Base-by-base conservation (phyloP, 2,113 vertebrate genomes). In the Dipodomys spectabilis region DNA sequence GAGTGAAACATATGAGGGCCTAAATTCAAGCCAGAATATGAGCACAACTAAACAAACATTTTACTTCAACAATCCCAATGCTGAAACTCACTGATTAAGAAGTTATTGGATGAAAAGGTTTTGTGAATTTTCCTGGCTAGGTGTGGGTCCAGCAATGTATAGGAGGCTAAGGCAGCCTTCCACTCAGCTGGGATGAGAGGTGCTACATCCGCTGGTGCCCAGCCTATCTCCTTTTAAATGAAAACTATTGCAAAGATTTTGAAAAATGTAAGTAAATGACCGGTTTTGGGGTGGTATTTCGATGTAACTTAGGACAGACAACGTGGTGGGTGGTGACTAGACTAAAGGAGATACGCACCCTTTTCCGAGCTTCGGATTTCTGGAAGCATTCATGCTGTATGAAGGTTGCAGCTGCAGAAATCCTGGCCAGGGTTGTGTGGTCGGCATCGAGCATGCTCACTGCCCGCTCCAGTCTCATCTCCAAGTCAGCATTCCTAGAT, bases 371-470 rank as follows among this genome's bases (percentile, higher is more conserved):
- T 11, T 20, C 83, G 81, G 65, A 28, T 18, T 2, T 90, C 98
- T 88, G 11, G 1, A 65, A 69, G 80, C 82, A 96, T 67, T 81
- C 0, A 72, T 5, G 88, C 88, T 92, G 78, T 62, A 99, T 98
- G 96, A 98, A 98, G 60, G 93, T 97, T 82, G 22, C 92, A 92
- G 1, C 82, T 96, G 53, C 68, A 98, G 98, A 96, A 98, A 86
- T 88, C 73, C 85, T 6, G 98, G 97, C 73, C 74, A 78, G 44
- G 98, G 86, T 98, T 99, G 98, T 99, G 92, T 98, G 99, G 91
- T 97, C 45, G 64, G 99, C 99, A 1, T 98, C 99, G 75, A 97
- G 82, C 19, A 96, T 98, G 71, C 92, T 99, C 28, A 97, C 97
- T n/a, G 97, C 96, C 18, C 23, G 57, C 95, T n/a, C 99, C 99